These are phyloP conservation scores for Agrochola litura DNA, from an alignment of 2,888 invertebrate genomes.

Conservation along the genomic window DNA sequence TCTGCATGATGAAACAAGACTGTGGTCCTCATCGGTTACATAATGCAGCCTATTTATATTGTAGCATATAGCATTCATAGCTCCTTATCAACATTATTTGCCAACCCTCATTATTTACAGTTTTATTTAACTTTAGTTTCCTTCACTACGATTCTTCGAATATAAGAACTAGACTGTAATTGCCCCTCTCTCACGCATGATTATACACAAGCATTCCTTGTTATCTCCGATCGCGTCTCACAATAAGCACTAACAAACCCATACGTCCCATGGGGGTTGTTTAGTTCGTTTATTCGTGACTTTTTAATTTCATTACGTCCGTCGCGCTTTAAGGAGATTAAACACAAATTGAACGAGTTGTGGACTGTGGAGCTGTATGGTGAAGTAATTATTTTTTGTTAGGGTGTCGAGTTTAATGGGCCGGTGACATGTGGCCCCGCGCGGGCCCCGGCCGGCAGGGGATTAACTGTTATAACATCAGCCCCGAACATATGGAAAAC, in stretches of 20 bases:
- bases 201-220: slow-evolving; percentile 34
- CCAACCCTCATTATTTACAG: not conserved
- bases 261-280: slow-evolving; percentile 63
- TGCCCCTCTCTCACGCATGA: slow-evolving; percentile 21
- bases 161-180: slow-evolving; percentile 9
- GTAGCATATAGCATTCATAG: not conserved
- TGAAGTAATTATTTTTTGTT: slow-evolving; percentile 89
- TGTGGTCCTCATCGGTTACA: not conserved
- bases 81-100: not conserved
- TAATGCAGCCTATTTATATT: not conserved
- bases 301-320: slow-evolving; percentile 73
- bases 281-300: slow-evolving; percentile 71
- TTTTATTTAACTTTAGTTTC: not conserved
- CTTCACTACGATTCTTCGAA: not conserved
- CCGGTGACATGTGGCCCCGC: slow-evolving; percentile 83
- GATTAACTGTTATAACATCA: slow-evolving; percentile 73
- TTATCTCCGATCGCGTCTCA: slow-evolving; percentile 54
- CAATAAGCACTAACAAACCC: slow-evolving; percentile 52
- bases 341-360: slow-evolving; percentile 79
- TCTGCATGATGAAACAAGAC: not conserved
- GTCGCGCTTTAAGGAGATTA: slow-evolving; percentile 69
- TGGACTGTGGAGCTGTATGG: slow-evolving; percentile 78
- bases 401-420: slow-evolving; percentile 84
- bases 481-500: slow-evolving; percentile 79
- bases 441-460: slow-evolving; percentile 58